Conservation (phyloP, 23 tunicate species). For the Trididemnum clinides region DNA sequence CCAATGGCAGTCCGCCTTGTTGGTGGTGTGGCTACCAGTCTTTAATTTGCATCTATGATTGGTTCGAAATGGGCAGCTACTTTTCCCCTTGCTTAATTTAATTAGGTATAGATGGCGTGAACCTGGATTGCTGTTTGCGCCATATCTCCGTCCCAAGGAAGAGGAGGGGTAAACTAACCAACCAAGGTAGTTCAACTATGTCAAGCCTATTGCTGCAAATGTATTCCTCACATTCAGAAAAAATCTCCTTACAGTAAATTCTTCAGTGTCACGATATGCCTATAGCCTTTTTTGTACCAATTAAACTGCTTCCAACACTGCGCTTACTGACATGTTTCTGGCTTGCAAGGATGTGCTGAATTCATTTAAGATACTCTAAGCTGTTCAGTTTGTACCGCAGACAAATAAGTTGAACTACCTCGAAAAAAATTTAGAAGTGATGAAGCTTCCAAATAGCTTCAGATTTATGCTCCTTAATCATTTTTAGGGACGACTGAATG, state of each 20-base stretch:
- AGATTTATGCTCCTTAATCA: neutral
- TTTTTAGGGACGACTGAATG: neutral
- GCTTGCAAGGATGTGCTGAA: neutral
- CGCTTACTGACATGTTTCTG: neutral
- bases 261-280: neutral
- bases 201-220: neutral
- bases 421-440: neutral
- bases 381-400: neutral
- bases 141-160: too few relatives aligned
- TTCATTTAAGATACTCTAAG: neutral
- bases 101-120: too few relatives aligned
- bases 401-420: neutral
- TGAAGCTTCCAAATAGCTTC: neutral
- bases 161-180: neutral
- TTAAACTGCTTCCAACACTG: neutral
- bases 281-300: neutral
- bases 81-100: too few relatives aligned
- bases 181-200: neutral
- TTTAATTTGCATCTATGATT: too few relatives aligned
- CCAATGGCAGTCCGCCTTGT: too few relatives aligned
- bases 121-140: too few relatives aligned
- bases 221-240: neutral
- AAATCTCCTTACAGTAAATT: neutral
- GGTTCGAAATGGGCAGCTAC: too few relatives aligned
- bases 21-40: too few relatives aligned